These are phyloP conservation scores for Erpetoichthys calabaricus DNA, from an alignment of 2,797 vertebrate genomes.

Conservation along the genomic window DNA sequence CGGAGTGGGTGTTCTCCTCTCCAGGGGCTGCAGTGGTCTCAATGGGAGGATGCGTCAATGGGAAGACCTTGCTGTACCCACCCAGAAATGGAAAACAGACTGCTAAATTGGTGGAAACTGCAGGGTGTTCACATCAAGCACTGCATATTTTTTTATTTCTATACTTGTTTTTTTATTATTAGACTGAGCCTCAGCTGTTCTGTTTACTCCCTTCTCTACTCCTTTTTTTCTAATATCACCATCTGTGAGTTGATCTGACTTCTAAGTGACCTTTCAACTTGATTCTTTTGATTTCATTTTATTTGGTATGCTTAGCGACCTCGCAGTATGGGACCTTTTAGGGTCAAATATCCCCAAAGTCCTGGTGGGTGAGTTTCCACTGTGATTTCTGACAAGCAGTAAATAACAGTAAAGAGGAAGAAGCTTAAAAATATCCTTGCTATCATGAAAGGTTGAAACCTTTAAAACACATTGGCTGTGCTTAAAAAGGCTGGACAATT, in stretches of 20 bases:
- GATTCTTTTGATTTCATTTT: slow-evolving; percentile 23
- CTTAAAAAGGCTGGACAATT: slow-evolving; percentile 38
- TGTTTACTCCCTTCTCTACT: slow-evolving; percentile 31
- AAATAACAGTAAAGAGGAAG: slow-evolving; percentile 37
- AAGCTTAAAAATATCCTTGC: slow-evolving; percentile 34
- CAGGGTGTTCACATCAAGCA: slow-evolving; percentile 48
- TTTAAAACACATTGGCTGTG: slow-evolving; percentile 23
- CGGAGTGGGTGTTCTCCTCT: slow-evolving; percentile 56
- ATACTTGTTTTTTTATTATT: slow-evolving; percentile 26
- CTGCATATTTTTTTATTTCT: slow-evolving; percentile 29
- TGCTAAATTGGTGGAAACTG: slow-evolving; percentile 54
- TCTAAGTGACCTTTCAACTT: slow-evolving; percentile 42
- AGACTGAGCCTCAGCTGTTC: slow-evolving; percentile 51
- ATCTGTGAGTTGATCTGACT: slow-evolving; percentile 42
- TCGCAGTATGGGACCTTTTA: slow-evolving; percentile 18
- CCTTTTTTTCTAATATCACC: slow-evolving; percentile 34
- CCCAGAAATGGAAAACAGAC: slow-evolving; percentile 39
- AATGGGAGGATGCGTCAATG: slow-evolving; percentile 51
- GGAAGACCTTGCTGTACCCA: slow-evolving; percentile 41
- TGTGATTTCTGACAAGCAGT: slow-evolving; percentile 25
- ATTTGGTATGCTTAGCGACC: slow-evolving; percentile 26
- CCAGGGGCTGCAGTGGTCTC: slow-evolving; percentile 32
- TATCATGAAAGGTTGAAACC: slow-evolving; percentile 1
- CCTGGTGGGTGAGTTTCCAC: slow-evolving; percentile 27
- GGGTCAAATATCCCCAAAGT: slow-evolving; percentile 26